Evolutionary conservation across 2,888 invertebrate genomes (phyloP).

Genomic region (Tachina grossa): DNA sequence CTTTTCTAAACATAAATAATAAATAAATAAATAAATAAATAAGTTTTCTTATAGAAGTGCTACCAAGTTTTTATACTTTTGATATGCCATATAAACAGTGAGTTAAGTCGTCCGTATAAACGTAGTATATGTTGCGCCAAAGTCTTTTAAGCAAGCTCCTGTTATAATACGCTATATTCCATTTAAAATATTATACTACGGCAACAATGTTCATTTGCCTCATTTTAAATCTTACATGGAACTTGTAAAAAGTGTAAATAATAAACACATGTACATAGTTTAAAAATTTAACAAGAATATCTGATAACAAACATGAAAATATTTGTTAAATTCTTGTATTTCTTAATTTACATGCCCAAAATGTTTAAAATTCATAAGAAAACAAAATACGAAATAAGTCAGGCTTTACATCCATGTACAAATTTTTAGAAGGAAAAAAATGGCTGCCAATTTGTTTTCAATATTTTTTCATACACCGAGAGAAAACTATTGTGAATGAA

Average conservation of each 20-base stretch:
- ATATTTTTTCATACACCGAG: neutral
- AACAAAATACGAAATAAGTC: constrained; percentile 4
- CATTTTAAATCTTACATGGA: neutral
- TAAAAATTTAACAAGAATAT: constrained; percentile 10
- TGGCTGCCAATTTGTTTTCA: neutral
- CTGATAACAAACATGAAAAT: constrained; percentile 10
- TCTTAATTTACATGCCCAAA: neutral
- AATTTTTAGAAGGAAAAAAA: neutral
- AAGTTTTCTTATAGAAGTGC: too few relatives aligned
- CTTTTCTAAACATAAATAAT: too few relatives aligned
- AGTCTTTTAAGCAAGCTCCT: neutral
- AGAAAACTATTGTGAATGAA: neutral
- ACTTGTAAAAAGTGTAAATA: constrained; percentile 11
- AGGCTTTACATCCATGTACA: neutral
- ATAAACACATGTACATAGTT: neutral
- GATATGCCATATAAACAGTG: too few relatives aligned
- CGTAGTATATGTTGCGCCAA: too few relatives aligned
- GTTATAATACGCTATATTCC: neutral
- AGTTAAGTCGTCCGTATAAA: too few relatives aligned
- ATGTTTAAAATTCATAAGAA: neutral
- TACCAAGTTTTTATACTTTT: too few relatives aligned
- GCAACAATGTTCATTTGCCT: neutral
- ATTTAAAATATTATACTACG: neutral
- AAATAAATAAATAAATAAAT: too few relatives aligned
- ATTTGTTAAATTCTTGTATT: constrained; percentile 17